Percentiles rank a stretch among this genome's conserved stretches.
Evolutionary conservation across 1,140 invertebrate species (phyloP).

Genomic region (Orchesella cincta): DNA sequence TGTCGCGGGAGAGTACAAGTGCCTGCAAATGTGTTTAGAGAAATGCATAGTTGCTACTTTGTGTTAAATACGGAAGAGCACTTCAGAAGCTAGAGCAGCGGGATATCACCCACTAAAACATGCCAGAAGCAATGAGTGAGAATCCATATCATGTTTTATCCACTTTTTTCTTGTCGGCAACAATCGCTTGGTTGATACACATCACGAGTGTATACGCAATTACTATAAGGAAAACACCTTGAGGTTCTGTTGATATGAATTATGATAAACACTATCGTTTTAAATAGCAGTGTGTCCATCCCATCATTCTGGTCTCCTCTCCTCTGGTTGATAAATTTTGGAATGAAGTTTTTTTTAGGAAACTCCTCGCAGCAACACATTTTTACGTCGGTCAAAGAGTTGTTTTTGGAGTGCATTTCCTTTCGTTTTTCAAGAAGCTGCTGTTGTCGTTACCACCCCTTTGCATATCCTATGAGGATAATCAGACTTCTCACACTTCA

Average conservation of each 20-base stretch:
- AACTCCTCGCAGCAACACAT: not conserved
- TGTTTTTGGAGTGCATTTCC: too few relatives aligned
- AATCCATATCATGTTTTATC: not conserved
- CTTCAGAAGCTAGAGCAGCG: not conserved
- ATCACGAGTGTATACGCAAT: too few relatives aligned
- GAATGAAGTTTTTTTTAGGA: not conserved
- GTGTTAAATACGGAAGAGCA: not conserved
- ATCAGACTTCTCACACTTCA: slow-evolving; percentile 46
- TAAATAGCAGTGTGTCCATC: not conserved
- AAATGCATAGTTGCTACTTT: too few relatives aligned
- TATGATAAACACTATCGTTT: not conserved
- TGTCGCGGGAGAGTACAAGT: too few relatives aligned
- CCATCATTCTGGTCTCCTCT: slow-evolving; percentile 16
- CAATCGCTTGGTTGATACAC: not conserved
- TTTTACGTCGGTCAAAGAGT: not conserved
- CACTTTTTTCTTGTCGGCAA: not conserved
- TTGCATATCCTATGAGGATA: slow-evolving; percentile 44
- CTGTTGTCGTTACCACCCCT: slow-evolving; percentile 27
- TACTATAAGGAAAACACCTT: not conserved
- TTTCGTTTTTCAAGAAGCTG: not conserved
- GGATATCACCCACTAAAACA: not conserved
- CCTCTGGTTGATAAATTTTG: not conserved
- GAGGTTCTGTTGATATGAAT: slow-evolving; percentile 16
- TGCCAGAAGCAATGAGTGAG: not conserved
- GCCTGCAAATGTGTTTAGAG: too few relatives aligned